Evolutionary conservation across 2,797 vertebrate genomes (phyloP).

Genomic region (Enteromius mattozi): DNA sequence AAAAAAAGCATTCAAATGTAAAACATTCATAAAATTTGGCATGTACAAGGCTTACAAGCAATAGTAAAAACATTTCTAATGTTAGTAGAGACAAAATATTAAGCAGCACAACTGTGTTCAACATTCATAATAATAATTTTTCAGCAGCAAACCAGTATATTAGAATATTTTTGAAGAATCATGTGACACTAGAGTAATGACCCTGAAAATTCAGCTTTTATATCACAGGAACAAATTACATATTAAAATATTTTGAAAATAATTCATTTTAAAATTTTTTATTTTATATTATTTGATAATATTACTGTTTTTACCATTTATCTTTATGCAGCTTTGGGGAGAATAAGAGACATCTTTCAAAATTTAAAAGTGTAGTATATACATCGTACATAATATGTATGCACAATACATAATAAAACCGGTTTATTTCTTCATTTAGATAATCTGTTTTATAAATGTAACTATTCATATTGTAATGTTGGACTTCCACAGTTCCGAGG

Average conservation of each 20-base stretch:
- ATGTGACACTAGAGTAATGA: background rate
- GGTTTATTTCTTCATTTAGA: background rate
- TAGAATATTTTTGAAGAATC: background rate
- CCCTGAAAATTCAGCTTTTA: background rate
- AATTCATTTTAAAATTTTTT: no score
- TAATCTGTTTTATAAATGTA: background rate
- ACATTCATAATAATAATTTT: background rate
- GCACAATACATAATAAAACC: background rate
- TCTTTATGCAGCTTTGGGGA: background rate
- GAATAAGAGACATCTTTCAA: background rate
- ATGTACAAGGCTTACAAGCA: no score
- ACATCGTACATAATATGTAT: background rate
- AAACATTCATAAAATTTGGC: no score
- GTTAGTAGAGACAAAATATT: background rate
- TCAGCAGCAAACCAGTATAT: background rate
- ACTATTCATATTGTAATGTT: background rate
- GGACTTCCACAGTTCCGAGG: background rate
- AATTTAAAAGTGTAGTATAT: background rate
- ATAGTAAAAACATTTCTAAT: background rate
- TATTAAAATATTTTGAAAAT: no score
- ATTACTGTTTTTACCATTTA: background rate
- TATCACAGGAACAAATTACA: background rate
- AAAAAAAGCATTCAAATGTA: background rate
- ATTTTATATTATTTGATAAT: background rate
- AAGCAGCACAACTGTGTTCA: background rate